These are phyloP conservation scores for Aspidapion aeneum DNA, from an alignment of 2,888 invertebrate genomes.

Conservation along the genomic window DNA sequence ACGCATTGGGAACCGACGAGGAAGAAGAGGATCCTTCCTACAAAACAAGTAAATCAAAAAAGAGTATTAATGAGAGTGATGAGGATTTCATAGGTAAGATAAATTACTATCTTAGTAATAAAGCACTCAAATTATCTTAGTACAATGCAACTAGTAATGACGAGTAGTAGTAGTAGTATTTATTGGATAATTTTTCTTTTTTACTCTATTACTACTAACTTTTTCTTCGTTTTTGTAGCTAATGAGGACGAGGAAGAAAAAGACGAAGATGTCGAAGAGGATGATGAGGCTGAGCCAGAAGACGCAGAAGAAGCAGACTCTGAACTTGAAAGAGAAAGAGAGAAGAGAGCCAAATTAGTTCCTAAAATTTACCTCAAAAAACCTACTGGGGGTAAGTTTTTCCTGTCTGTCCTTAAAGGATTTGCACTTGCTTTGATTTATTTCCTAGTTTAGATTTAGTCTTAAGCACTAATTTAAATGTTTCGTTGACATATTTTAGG, in stretches of 20 bases:
- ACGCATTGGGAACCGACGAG: conserved; percentile 71
- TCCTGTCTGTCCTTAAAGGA: no score
- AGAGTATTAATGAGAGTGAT: conserved; percentile 24
- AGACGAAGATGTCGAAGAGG: conserved; percentile 23
- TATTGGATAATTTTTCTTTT: no score
- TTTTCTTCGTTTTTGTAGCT: no score
- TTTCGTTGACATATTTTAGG: no score
- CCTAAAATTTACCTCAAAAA: conserved; percentile 35
- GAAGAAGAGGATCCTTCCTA: conserved; percentile 53
- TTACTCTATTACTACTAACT: no score
- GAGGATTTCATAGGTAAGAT: conserved; percentile 12
- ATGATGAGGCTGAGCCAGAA: conserved; percentile 25
- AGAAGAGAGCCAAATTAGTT: conserved; percentile 28
- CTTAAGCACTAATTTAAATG: no score
- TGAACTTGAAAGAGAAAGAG: conserved; percentile 26
- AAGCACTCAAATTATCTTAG: no score
- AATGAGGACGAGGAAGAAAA: conserved; percentile 33
- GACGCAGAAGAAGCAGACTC: conserved; percentile 29
- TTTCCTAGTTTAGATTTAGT: no score
- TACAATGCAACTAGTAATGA: no score
- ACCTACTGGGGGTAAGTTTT: conserved; percentile 24
- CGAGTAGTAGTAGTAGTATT: no score
- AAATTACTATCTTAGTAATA: no score
- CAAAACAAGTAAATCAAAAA: conserved; percentile 36
- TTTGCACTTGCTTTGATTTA: no score